Evolutionary conservation across 2,888 invertebrate genomes (phyloP), one percentile per base, ranked within the genome.

Genomic region (Andricus quercusramuli): DNA sequence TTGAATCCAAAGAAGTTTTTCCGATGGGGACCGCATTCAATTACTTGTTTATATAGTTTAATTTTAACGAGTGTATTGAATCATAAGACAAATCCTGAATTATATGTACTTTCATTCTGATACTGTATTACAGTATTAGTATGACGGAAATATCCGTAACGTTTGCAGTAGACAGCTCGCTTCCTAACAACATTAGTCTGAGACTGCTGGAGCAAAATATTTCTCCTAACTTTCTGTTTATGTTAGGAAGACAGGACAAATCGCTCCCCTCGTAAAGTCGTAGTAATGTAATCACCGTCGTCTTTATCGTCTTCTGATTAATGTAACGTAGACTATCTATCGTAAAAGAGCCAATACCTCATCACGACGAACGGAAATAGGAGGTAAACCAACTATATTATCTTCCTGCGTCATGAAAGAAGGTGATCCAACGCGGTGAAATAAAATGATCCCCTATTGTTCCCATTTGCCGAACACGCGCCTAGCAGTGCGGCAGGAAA

Each of bases 311-410:
- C 29, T 51, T 25, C 29, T 70, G 47, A 70, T 70, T 70, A 70
- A 70, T 70, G 70, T 47, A 6, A 70, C 29, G 70, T 51, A 70
- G 70, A 70, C 70, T 51, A 29, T 70, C 51, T 51, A 70, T 70
- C 70, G 70, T 51, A 70, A 70, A 70, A 70, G 29, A 70, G 29
- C 20, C 47, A 25, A 70, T 29, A 51, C 15, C 68, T 70, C 47
- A 25, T 70, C 47, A 70, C 51, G 68, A 29, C 6, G 29, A 70
- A 29, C 51, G 70, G 56, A 74, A 74, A 47, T 74, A 56, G 32
- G 51, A 32, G 32, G 32, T 56, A 56, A n/a, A 6, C 29, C 9
- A 25, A 47, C 47, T 70, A 29, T 51, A 70, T 70, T 70, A n/a
- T 51, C 32, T 56, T 25, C 51, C 47, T 25, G 17, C 29, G 25